Evolutionary conservation across 2,113 vertebrate genomes (phyloP).

Genomic region (Microcebus jonahi): DNA sequence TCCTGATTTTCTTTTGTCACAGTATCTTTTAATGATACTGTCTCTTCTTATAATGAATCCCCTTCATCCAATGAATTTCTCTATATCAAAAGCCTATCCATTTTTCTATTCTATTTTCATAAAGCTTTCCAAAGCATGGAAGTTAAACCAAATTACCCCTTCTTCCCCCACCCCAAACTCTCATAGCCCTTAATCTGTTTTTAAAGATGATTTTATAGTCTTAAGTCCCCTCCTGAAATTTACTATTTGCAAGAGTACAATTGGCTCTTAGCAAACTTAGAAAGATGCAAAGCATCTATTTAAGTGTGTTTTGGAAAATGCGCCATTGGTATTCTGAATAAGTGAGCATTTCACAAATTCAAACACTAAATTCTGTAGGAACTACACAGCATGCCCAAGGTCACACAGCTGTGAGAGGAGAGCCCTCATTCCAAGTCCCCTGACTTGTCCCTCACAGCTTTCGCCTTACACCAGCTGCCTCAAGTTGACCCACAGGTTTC

Average conservation of each 20-base stretch:
- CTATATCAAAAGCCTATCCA: not conserved
- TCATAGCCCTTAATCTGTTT: not conserved
- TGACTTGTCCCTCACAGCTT: conserved; percentile 12
- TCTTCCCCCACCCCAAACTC: not conserved
- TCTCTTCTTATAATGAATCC: not conserved
- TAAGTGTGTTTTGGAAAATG: not conserved
- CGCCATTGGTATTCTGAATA: not conserved
- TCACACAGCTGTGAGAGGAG: conserved; percentile 55
- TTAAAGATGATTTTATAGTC: not conserved
- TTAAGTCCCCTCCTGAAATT: conserved; percentile 7
- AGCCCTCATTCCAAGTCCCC: not conserved
- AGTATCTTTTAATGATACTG: not conserved
- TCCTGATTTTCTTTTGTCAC: not conserved
- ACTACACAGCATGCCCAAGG: not conserved
- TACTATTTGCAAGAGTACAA: not conserved
- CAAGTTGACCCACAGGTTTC: conserved; percentile 17
- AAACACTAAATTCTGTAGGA: conserved; percentile 19
- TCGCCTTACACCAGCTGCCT: conserved; percentile 15
- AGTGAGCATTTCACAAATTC: not conserved
- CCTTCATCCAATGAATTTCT: not conserved
- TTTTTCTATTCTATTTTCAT: not conserved
- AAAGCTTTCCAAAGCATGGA: not conserved
- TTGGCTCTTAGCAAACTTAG: not conserved
- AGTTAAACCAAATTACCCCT: not conserved
- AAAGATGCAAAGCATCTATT: not conserved